These are phyloP conservation scores for Anas platyrhynchos DNA, from an alignment of 2,113 vertebrate species.

Conservation along the genomic window DNA sequence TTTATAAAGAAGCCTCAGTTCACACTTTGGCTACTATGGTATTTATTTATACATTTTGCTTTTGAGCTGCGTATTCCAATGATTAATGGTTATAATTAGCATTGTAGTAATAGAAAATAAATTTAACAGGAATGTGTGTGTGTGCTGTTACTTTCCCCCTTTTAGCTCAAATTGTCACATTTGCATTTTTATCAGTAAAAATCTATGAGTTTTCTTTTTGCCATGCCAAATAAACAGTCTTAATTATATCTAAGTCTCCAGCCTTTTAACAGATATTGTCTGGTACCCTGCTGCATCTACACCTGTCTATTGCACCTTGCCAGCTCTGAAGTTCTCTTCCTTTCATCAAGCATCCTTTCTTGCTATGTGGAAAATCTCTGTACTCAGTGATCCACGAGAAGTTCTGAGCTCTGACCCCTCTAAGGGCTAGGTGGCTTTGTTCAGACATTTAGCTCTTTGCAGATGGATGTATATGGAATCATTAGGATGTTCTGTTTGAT, in stretches of 20 bases:
- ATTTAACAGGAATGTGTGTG: slow-evolving; percentile 16
- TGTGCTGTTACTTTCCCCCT: neutral
- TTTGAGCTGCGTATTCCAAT: slow-evolving; percentile 26
- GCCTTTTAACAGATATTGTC: neutral
- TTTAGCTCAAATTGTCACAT: slow-evolving; percentile 36
- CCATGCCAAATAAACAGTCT: neutral
- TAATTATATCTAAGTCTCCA: slow-evolving; percentile 6
- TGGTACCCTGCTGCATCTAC: slow-evolving; percentile 31
- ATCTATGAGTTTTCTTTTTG: neutral
- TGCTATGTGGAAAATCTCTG: slow-evolving; percentile 52
- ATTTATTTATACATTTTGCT: slow-evolving; percentile 28
- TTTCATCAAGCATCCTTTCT: neutral
- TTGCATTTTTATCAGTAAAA: slow-evolving; percentile 61
- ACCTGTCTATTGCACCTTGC: slow-evolving; percentile 16
- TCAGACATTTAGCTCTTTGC: slow-evolving; percentile 28
- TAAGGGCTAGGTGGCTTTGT: slow-evolving; percentile 56
- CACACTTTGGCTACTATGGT: neutral
- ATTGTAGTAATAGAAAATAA: slow-evolving; percentile 60
- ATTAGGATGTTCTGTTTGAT: slow-evolving; percentile 51
- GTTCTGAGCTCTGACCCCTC: slow-evolving; percentile 34
- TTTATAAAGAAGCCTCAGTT: neutral
- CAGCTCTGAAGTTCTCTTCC: slow-evolving; percentile 33
- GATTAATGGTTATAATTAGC: slow-evolving; percentile 62
- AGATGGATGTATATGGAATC: slow-evolving; percentile 61
- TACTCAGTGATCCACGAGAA: neutral